Base-by-base conservation (phyloP, 2,888 invertebrate genomes). In the Eremobia ochroleuca region DNA sequence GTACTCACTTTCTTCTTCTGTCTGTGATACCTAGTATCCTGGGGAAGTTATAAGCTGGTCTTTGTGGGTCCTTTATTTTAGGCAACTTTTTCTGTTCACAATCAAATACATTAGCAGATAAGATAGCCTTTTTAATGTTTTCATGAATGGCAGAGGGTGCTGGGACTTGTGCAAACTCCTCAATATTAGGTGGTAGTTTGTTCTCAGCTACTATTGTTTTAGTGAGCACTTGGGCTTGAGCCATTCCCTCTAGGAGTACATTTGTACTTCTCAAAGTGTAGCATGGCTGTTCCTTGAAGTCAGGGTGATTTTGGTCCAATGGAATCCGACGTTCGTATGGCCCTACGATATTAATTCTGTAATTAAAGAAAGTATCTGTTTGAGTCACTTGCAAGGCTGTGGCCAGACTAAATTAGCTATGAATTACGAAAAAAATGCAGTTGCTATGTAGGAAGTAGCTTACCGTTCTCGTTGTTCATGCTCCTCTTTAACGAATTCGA, bases 191-290 rank as follows among this genome's bases (percentile, higher is more conserved):
- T 0, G 98, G 98, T 71, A 98, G 95, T 77, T 95, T 97, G 62
- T 97, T 94, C 84, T 97, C 94, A 78, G 98, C 93, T 91, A 97
- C 96, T 8, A 98, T 94, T 1, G 98, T 97, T 91, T 99, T 99
- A 5, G 98, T 98, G 11, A 99, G 94, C n/a, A 98, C 95, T 94
- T 98, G 98, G 0, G 98, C 98, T 95, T 99, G 99, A 2, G 97
- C 93, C 72, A 98, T 90, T 21, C 99, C 99, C 94, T 98, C 97
- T 40, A 98, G 90, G 6, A 98, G 94, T 15, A 98, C 97, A 94
- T 97, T 98, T 55, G 96, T 94, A 86, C 98, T 97, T 75, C 95
- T 96, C 79, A 97, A 97, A 2, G 97, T 95, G 80, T 97, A 96
- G 88, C 98, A 98, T 9, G 97, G 96, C 81, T 94, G 95, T 31